A percentile compares a stretch with the other conserved stretches of the same genome.
These are phyloP conservation scores for Tupiocoris notatus DNA, from an alignment of 2,888 invertebrate species.

Conservation along the genomic window DNA sequence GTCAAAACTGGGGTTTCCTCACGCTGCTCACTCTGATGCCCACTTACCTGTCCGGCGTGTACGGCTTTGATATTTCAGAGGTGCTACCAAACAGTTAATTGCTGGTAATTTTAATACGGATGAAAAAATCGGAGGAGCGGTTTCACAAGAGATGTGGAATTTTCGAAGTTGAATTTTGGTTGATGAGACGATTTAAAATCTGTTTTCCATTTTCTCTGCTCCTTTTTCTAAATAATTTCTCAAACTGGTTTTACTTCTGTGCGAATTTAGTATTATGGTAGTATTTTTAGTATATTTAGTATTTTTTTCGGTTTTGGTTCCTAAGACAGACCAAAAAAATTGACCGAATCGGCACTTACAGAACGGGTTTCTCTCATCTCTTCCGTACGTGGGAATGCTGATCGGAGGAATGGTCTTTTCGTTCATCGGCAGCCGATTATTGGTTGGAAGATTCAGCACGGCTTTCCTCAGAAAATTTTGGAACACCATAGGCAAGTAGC, in stretches of 20 bases:
- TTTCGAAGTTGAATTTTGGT: too few relatives aligned
- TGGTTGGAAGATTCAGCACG: constrained; percentile 59
- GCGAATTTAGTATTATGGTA: too few relatives aligned
- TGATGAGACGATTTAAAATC: too few relatives aligned
- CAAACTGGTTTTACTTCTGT: too few relatives aligned
- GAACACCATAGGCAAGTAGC: constrained; percentile 64
- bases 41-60: constrained; percentile 71
- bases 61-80: constrained; percentile 68
- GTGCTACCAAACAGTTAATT: too few relatives aligned
- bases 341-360: constrained; percentile 52
- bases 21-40: constrained; percentile 79
- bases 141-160: too few relatives aligned
- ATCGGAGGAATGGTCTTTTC: constrained; percentile 69
- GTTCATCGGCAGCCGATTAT: constrained; percentile 62
- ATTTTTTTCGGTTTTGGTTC: too few relatives aligned
- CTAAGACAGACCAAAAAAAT: background rate
- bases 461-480: constrained; percentile 64
- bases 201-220: too few relatives aligned
- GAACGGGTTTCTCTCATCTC: constrained; percentile 67
- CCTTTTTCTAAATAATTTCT: too few relatives aligned
- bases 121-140: too few relatives aligned
- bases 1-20: constrained; percentile 81
- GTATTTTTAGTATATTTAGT: too few relatives aligned
- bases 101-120: too few relatives aligned
- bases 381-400: constrained; percentile 74